These are phyloP conservation scores for Enteromius afrohamiltoni DNA, from an alignment of 2,797 vertebrate genomes.

Conservation along the genomic window DNA sequence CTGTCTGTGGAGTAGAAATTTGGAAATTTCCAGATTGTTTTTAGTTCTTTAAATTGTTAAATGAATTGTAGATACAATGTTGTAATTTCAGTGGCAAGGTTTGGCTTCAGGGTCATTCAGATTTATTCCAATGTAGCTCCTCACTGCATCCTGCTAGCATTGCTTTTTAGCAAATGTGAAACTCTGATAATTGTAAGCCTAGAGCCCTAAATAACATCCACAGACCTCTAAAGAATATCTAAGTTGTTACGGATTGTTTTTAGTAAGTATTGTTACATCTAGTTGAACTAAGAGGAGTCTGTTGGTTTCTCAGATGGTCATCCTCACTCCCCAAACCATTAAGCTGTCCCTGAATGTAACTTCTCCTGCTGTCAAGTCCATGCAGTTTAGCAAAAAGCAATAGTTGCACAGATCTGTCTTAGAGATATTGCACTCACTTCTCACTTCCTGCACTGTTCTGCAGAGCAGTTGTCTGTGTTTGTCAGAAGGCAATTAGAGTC, in stretches of 20 bases:
- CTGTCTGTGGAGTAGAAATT: neutral
- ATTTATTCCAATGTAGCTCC: conserved; percentile 30
- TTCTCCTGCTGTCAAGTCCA: conserved; percentile 40
- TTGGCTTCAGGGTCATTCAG: conserved; percentile 45
- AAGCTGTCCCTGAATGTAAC: conserved; percentile 33
- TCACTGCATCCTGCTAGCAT: conserved; percentile 57
- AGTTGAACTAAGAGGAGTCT: neutral
- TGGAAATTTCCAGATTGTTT: neutral
- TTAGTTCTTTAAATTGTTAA: conserved; percentile 46
- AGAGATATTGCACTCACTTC: conserved; percentile 41
- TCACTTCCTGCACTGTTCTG: conserved; percentile 29
- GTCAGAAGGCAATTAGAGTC: conserved; percentile 52
- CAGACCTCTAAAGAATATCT: neutral
- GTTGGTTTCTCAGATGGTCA: conserved; percentile 24
- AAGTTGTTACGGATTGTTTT: conserved; percentile 3
- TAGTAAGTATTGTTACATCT: neutral
- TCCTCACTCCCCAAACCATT: conserved; percentile 5
- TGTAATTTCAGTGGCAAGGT: conserved; percentile 36
- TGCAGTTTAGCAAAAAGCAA: conserved; percentile 24
- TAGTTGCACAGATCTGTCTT: conserved; percentile 39
- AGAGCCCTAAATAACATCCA: neutral
- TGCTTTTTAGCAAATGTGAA: conserved; percentile 44
- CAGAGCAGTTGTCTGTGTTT: conserved; percentile 36
- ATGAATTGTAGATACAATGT: conserved; percentile 37
- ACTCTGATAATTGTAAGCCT: neutral